Conservation (phyloP, 2,888 invertebrate genomes). For the Hirtodrosophila confusa region DNA sequence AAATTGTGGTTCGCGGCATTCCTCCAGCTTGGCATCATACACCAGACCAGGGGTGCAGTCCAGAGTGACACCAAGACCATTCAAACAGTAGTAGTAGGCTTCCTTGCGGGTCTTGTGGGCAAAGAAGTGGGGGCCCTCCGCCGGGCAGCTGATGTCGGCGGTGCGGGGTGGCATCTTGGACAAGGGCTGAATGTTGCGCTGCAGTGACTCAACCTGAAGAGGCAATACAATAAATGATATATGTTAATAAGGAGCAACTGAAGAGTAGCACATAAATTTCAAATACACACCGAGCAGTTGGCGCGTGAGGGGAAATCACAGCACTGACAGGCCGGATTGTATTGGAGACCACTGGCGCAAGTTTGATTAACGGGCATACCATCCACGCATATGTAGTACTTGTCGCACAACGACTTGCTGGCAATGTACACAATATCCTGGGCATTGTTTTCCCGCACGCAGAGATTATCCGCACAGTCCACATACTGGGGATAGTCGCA, state of each 20-base stretch:
- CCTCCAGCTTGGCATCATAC: slow-evolving; percentile 68
- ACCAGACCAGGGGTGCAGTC: slow-evolving; percentile 82
- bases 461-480: slow-evolving; percentile 80
- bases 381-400: slow-evolving; percentile 78
- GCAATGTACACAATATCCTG: slow-evolving; percentile 66
- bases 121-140: slow-evolving; percentile 70
- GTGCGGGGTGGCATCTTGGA: slow-evolving; percentile 71
- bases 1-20: slow-evolving; percentile 74
- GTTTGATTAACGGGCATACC: slow-evolving; percentile 64
- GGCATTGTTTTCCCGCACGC: slow-evolving; percentile 70
- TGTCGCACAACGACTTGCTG: slow-evolving; percentile 73
- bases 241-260: not conserved
- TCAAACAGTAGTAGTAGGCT: slow-evolving; percentile 78
- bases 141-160: slow-evolving; percentile 79
- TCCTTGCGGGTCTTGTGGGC: slow-evolving; percentile 64
- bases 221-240: not conserved
- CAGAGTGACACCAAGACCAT: slow-evolving; percentile 79
- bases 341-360: slow-evolving; percentile 76
- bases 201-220: slow-evolving; percentile 63
- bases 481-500: slow-evolving; percentile 81
- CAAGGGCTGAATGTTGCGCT: slow-evolving; percentile 75
- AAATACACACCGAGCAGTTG: slow-evolving; percentile 71
- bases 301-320: slow-evolving; percentile 77
- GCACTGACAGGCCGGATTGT: slow-evolving; percentile 58
- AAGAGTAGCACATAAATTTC: not conserved